Evolutionary conservation across 2,888 invertebrate species (phyloP).

Genomic region (Spicauda simplicius): DNA sequence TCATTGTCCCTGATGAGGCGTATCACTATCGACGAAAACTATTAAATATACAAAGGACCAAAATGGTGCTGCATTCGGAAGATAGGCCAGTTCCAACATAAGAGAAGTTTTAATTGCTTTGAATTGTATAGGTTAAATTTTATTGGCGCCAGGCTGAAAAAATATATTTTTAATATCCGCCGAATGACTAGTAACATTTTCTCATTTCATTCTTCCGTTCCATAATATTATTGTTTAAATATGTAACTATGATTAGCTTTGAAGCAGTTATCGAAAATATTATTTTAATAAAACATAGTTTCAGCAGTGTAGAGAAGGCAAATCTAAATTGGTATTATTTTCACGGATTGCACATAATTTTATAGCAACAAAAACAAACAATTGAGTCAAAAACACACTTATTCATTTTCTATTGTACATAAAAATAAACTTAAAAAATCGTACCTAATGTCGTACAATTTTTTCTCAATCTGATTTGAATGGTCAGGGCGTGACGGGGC

Average conservation of each 20-base stretch:
- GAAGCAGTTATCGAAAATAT: too few species aligned
- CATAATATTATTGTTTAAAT: slow-evolving; percentile 10
- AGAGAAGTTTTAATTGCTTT: slow-evolving; percentile 20
- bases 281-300: too few species aligned
- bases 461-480: slow-evolving; percentile 54
- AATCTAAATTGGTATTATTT: too few species aligned
- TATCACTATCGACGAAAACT: slow-evolving; percentile 72
- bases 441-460: slow-evolving; percentile 1
- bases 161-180: slow-evolving; percentile 26
- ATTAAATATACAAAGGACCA: slow-evolving; percentile 45
- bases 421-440: neutral
- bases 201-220: slow-evolving; percentile 16
- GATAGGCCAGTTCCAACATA: slow-evolving; percentile 25
- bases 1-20: slow-evolving; percentile 69
- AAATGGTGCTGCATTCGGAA: slow-evolving; percentile 17
- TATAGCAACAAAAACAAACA: neutral
- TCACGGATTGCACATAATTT: neutral
- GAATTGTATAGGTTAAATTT: slow-evolving; percentile 49
- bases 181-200: slow-evolving; percentile 28
- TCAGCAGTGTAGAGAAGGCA: too few species aligned
- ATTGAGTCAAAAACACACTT: neutral
- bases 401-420: neutral
- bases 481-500: slow-evolving; percentile 58
- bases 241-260: too few species aligned
- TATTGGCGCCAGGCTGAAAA: slow-evolving; percentile 41